Evolutionary conservation across 1,140 invertebrate species (phyloP).

Genomic region (Drosophila quadrilineata): DNA sequence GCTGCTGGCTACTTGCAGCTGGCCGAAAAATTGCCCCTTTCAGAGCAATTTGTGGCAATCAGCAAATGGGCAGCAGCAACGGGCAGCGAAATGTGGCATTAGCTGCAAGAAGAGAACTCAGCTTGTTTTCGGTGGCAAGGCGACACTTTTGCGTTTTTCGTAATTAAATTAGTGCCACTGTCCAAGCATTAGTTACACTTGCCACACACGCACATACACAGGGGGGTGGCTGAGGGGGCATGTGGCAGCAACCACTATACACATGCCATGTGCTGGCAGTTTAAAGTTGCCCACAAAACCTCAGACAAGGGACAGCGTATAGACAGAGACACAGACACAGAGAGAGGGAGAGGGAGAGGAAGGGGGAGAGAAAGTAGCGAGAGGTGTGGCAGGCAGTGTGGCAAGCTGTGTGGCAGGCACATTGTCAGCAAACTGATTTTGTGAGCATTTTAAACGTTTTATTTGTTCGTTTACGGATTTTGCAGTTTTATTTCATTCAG

Average conservation of each 20-base stretch:
- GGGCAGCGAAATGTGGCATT: slow-evolving; percentile 45
- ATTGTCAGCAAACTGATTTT: slow-evolving; percentile 76
- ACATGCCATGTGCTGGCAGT: slow-evolving; percentile 57
- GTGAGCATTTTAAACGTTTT: slow-evolving; percentile 70
- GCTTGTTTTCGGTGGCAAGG: too few relatives aligned
- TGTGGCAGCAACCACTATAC: background rate
- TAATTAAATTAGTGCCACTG: slow-evolving; percentile 79
- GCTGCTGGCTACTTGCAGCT: background rate
- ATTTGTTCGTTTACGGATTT: slow-evolving; percentile 63
- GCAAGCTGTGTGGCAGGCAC: slow-evolving; percentile 13
- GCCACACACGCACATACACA: slow-evolving; percentile 20
- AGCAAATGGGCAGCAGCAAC: slow-evolving; percentile 57
- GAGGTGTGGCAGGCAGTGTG: background rate
- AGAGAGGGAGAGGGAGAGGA: background rate
- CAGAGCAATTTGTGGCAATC: slow-evolving; percentile 76
- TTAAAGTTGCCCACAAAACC: slow-evolving; percentile 68
- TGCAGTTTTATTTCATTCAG: slow-evolving; percentile 47
- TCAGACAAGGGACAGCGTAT: too few relatives aligned
- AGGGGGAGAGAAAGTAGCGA: background rate
- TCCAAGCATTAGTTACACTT: slow-evolving; percentile 75
- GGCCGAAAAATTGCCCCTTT: slow-evolving; percentile 62
- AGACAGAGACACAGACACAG: background rate
- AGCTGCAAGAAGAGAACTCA: slow-evolving; percentile 67
- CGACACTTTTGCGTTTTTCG: slow-evolving; percentile 79
- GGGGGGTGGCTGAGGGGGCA: background rate